Base-by-base conservation (phyloP, 2,797 vertebrate genomes). In the Rhodeus uyekii region DNA sequence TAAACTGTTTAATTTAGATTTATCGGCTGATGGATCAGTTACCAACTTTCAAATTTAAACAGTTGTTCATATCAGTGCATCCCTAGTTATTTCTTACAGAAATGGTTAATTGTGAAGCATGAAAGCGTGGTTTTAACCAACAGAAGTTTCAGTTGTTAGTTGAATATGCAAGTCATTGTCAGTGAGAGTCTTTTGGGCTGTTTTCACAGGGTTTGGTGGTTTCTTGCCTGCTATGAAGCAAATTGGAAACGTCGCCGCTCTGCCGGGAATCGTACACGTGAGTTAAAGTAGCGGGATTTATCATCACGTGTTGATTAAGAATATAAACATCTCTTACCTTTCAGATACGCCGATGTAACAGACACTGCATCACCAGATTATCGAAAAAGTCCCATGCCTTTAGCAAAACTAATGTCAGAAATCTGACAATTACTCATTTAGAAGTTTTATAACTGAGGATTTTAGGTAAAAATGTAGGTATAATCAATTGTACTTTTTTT, bases 191-290 rank as follows among this genome's bases (percentile, higher is more conserved):
- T 53, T 8, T 53, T 53, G 50, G 12, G 3, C 1, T 80, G 50
- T 2, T 29, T 42, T 85, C 77, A 42, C 85, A 99, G 98, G 96
- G 64, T 88, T 97, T 0, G 98, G 98, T 8, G 98, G 98, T 1
- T 99, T 99, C 89, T 93, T 99, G 55, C 98, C 98, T 0, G 98
- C 98, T 42, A 97, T 99, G 98, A 99, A 99, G 60, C 98, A 99
- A 77, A 99, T 99, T 32, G 98, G 98, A 13, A 99, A 99, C 10
- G 98, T 99, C 76, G 98, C 98, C 12, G 98, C 98, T 0, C 92
- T 99, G 48, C 98, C 98, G 0, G 98, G 98, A n/a, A 99, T 99
- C 72, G 91, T 99, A 19, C 96, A 98, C 0, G 98, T 99, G 88
- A 96, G 98, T 94, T 10, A 9, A 29, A 64, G 3, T 0, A 22